Evolutionary conservation across 1,140 invertebrate species (phyloP).

Genomic region (Sipha flava): DNA sequence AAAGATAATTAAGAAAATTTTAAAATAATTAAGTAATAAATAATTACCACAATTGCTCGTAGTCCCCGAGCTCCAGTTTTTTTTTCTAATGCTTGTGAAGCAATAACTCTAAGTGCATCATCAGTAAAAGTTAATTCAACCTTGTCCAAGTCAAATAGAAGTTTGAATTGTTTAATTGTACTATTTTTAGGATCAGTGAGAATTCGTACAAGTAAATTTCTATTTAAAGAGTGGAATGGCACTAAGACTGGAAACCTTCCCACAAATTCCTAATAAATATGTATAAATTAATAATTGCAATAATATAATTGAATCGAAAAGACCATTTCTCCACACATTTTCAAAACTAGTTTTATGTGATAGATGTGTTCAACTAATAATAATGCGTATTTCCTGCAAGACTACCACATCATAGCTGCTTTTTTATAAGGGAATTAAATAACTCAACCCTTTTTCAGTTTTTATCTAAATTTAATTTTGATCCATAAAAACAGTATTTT

Average conservation of each 20-base stretch:
- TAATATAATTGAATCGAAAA: no score
- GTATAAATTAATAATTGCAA: neutral
- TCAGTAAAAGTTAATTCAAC: constrained; percentile 82
- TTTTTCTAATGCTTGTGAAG: constrained; percentile 80
- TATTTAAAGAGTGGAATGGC: constrained; percentile 90
- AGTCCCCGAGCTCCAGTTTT: constrained; percentile 94
- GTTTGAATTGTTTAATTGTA: constrained; percentile 75
- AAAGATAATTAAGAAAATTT: neutral
- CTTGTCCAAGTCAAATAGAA: constrained; percentile 64
- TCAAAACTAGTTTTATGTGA: no score
- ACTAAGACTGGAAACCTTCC: constrained; percentile 92
- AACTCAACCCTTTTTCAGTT: no score
- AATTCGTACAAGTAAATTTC: constrained; percentile 86
- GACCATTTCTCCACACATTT: no score
- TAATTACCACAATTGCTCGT: constrained; percentile 76
- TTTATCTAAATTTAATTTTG: no score
- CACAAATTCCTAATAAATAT: constrained; percentile 84
- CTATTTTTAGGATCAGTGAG: constrained; percentile 96
- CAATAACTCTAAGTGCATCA: constrained; percentile 83
- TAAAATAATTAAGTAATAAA: no score
- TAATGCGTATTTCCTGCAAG: no score
- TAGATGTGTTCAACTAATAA: no score
- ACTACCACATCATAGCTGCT: no score
- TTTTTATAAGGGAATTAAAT: no score
- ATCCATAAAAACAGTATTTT: no score